These are phyloP conservation scores for Trichopoda pennipes DNA, from an alignment of 2,888 invertebrate species.

Conservation along the genomic window DNA sequence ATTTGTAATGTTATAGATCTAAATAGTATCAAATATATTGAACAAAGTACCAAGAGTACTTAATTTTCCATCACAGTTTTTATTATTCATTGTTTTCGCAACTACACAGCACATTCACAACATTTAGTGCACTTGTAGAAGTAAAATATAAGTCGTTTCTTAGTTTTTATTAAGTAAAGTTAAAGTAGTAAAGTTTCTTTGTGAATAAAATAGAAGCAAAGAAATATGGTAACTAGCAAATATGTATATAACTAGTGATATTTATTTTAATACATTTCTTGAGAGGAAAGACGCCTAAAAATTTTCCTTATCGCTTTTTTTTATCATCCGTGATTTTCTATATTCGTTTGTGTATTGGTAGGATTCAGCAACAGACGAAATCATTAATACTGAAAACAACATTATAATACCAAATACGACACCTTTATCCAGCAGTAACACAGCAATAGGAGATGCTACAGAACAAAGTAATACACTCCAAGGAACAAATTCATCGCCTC, in stretches of 20 bases:
- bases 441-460: conserved; percentile 5
- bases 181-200: conserved; percentile 5
- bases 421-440: conserved; percentile 19
- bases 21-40: background rate
- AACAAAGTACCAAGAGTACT: conserved; percentile 4
- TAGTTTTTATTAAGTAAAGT: conserved; percentile 9
- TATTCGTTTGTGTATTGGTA: conserved; percentile 50
- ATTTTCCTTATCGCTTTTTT: conserved; percentile 47
- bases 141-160: conserved; percentile 41
- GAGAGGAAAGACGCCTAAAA: background rate
- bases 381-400: conserved; percentile 40
- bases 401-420: conserved; percentile 42
- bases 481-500: conserved; percentile 69
- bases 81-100: conserved; percentile 41
- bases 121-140: conserved; percentile 57
- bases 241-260: background rate
- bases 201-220: background rate
- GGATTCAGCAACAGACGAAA: conserved; percentile 58
- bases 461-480: conserved; percentile 35
- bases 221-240: conserved; percentile 42
- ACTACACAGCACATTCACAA: too few species aligned
- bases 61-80: conserved; percentile 18
- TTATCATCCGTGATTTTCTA: conserved; percentile 33
- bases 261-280: background rate
- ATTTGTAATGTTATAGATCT: too few species aligned